Conservation (phyloP, 2,113 vertebrate species). For the Tamias sibiricus region DNA sequence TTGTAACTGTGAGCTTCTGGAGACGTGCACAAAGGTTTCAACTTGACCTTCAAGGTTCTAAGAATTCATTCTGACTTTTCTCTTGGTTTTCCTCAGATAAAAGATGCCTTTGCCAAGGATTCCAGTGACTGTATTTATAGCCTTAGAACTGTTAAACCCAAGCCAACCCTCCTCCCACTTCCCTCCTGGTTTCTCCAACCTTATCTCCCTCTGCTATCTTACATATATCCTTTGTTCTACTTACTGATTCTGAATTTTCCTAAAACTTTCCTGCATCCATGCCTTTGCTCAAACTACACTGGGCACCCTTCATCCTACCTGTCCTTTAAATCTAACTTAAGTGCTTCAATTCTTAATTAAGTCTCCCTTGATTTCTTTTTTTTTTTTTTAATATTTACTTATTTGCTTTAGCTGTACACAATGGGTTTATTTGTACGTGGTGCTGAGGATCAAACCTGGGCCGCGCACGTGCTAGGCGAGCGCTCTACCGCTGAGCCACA, state of each 20-base stretch:
- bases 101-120: slow-evolving; percentile 7
- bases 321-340: not conserved
- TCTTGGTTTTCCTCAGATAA: slow-evolving; percentile 6
- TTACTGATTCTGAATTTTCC: slow-evolving; percentile 26
- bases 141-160: not conserved
- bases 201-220: not conserved
- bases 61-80: not conserved
- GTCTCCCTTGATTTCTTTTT: slow-evolving; percentile 19
- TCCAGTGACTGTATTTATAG: slow-evolving; percentile 16
- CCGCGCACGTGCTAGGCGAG: too few species aligned
- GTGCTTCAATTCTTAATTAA: not conserved
- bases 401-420: too few species aligned
- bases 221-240: not conserved
- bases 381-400: too few species aligned
- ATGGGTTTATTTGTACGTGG: too few species aligned
- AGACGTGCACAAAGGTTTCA: slow-evolving; percentile 9
- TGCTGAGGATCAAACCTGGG: too few species aligned
- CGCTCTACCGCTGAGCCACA: too few species aligned
- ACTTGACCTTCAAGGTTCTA: not conserved
- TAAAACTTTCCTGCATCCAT: not conserved
- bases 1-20: not conserved
- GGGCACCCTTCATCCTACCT: not conserved
- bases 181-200: not conserved
- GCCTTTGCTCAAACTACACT: not conserved
- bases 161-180: not conserved